phyloP scores from a whole-genome alignment of 2,113 vertebrate species.

The Alligator mississippiensis region DNA sequence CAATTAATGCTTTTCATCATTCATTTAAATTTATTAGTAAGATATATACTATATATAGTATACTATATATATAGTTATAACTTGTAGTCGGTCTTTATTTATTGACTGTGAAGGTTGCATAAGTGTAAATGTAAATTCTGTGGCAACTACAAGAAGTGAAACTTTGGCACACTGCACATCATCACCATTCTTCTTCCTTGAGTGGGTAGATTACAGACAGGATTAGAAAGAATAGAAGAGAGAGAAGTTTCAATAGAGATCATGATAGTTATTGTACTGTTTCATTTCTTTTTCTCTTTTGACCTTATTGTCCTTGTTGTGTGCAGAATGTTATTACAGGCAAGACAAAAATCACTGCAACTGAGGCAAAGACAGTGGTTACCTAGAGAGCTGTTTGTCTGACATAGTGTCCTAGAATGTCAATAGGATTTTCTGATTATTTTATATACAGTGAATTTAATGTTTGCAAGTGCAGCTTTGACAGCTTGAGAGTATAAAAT shows the following conservation, averaged over 20 bases:
- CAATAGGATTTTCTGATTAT: neutral
- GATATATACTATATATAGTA: neutral
- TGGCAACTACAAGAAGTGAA: neutral
- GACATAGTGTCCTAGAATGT: neutral
- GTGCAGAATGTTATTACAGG: neutral
- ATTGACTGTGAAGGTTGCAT: neutral
- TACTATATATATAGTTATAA: neutral
- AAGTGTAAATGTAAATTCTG: neutral
- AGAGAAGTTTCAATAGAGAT: neutral
- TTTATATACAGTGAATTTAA: neutral
- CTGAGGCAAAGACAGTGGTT: neutral
- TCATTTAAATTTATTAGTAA: neutral
- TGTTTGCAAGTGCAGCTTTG: neutral
- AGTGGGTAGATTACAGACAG: neutral
- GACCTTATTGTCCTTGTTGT: neutral
- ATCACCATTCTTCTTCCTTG: neutral
- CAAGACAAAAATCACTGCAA: neutral
- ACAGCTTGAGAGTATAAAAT: neutral
- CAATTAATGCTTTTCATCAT: neutral
- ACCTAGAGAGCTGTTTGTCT: neutral
- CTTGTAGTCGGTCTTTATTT: neutral
- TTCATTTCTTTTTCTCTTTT: neutral
- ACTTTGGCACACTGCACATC: fast-evolving
- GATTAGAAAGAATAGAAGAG: neutral
- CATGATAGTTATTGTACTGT: neutral